These are phyloP conservation scores for Argentina silus DNA, from an alignment of 2,797 vertebrate species.

Conservation along the genomic window DNA sequence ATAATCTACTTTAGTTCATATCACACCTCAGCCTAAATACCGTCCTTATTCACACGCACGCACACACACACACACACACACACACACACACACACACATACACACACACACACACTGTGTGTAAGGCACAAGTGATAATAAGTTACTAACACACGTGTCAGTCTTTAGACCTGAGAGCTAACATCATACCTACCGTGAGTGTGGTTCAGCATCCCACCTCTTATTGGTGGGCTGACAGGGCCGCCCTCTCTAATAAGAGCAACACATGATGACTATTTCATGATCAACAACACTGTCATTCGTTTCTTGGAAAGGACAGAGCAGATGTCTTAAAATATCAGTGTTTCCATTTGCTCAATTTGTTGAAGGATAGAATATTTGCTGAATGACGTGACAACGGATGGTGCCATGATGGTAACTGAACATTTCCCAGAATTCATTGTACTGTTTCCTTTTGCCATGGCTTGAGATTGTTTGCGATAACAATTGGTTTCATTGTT, in stretches of 20 bases:
- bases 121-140: no score
- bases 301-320: not conserved
- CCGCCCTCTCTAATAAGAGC: not conserved
- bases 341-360: not conserved
- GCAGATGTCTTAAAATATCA: not conserved
- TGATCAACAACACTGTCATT: not conserved
- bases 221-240: not conserved
- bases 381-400: not conserved
- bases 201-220: not conserved
- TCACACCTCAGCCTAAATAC: no score
- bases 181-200: not conserved
- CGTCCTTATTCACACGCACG: no score
- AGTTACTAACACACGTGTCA: no score
- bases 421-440: no score
- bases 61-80: no score
- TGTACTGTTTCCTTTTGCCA: no score
- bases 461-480: no score
- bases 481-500: no score
- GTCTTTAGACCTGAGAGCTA: not conserved
- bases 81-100: not conserved
- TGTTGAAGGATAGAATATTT: not conserved
- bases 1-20: not conserved
- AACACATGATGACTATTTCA: not conserved
- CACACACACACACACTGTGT: not conserved
- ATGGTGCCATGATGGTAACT: not conserved